phyloP scores from a whole-genome alignment of 1,140 invertebrate genomes.

The Halyomorpha halys region DNA sequence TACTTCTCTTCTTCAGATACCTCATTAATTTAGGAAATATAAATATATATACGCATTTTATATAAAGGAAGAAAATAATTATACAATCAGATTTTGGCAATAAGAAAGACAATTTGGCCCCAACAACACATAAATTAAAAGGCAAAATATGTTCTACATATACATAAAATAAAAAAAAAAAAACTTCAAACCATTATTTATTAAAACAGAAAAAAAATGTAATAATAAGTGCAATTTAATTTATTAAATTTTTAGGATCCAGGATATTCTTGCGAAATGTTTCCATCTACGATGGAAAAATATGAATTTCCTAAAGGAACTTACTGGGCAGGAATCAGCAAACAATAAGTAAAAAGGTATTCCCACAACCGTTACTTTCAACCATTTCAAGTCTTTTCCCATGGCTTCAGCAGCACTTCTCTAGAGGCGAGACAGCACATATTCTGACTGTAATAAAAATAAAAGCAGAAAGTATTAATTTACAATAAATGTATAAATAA shows the following conservation, averaged over 20 bases:
- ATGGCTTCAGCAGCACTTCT: no score
- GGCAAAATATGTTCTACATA: background rate
- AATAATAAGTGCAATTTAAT: slow-evolving; percentile 4
- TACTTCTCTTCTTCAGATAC: no score
- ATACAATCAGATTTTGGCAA: background rate
- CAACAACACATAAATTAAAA: background rate
- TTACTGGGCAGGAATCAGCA: slow-evolving; percentile 46
- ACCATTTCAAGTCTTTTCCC: no score
- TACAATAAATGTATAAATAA: no score
- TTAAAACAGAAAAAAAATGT: background rate
- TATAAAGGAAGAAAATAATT: background rate
- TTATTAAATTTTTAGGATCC: slow-evolving; percentile 41
- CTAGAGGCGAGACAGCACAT: no score
- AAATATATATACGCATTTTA: background rate
- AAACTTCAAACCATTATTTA: background rate
- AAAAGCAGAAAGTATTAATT: no score
- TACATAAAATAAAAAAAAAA: background rate
- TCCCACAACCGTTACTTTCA: no score
- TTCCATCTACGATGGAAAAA: slow-evolving; percentile 48
- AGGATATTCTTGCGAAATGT: slow-evolving; percentile 72
- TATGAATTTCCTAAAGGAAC: slow-evolving; percentile 64
- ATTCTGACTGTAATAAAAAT: no score
- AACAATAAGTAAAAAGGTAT: no score
- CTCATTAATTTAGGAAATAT: no score
- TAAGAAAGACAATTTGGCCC: background rate